phyloP scores from a whole-genome alignment of 2,888 invertebrate genomes.

The Oxystoma pomonae region DNA sequence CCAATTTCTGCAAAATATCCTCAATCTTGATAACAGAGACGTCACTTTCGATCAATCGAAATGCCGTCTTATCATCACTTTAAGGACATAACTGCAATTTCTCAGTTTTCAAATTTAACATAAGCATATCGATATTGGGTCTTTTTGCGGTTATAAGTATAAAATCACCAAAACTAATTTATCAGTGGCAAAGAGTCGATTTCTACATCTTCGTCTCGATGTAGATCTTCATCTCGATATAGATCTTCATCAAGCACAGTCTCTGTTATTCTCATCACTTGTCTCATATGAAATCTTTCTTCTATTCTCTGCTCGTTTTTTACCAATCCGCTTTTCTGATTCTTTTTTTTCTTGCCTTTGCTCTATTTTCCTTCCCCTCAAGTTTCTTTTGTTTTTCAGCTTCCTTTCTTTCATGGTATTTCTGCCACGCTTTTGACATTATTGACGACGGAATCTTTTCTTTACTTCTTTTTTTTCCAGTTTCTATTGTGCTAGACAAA shows the following conservation, averaged over 20 bases:
- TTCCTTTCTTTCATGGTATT: slow-evolving; percentile 1
- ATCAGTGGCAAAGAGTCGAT: slow-evolving; percentile 4
- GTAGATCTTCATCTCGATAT: not conserved
- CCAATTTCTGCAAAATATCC: no score
- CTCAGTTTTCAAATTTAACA: no score
- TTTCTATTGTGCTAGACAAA: no score
- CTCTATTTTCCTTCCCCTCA: slow-evolving; percentile 8
- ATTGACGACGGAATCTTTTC: no score
- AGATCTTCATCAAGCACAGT: slow-evolving; percentile 8
- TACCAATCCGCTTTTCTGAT: slow-evolving; percentile 1
- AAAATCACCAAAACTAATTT: slow-evolving; percentile 11
- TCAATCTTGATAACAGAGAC: no score
- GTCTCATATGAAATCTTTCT: slow-evolving; percentile 7
- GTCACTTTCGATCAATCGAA: no score
- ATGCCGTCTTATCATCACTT: no score
- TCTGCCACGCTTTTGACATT: no score
- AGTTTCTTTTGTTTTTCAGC: not conserved
- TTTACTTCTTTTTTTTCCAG: no score
- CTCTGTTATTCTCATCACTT: slow-evolving; percentile 13
- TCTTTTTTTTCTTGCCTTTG: slow-evolving; percentile 13
- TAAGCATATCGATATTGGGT: slow-evolving; percentile 8
- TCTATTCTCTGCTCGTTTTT: slow-evolving; percentile 14
- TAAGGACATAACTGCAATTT: no score
- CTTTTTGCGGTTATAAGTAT: slow-evolving; percentile 7
- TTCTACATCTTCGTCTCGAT: not conserved